Conservation (phyloP, 2,113 vertebrate species). For the Nothobranchius kuhntae region DNA sequence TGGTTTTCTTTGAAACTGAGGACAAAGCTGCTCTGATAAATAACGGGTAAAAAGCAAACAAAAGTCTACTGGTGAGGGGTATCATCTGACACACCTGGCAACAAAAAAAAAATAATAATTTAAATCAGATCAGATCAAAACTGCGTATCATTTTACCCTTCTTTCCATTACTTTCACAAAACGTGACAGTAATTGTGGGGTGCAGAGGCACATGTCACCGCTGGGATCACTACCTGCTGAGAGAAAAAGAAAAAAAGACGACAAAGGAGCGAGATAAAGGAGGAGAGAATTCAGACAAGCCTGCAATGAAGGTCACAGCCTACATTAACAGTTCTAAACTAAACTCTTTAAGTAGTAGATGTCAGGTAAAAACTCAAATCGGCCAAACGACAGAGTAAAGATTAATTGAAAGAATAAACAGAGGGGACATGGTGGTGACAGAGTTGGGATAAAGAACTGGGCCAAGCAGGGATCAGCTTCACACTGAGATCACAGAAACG, state of each 20-base stretch:
- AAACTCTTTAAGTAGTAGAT: slow-evolving; percentile 12
- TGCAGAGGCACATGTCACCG: slow-evolving; percentile 53
- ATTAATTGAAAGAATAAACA: slow-evolving; percentile 12
- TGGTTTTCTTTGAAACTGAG: not conserved
- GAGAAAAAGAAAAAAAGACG: slow-evolving; percentile 26
- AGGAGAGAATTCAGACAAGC: slow-evolving; percentile 8
- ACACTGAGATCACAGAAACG: slow-evolving; percentile 56
- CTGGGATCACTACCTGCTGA: slow-evolving; percentile 51
- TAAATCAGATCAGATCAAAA: slow-evolving; percentile 32
- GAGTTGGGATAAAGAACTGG: slow-evolving; percentile 53
- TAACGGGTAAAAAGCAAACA: slow-evolving; percentile 2
- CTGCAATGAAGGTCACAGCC: slow-evolving; percentile 15
- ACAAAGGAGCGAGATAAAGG: slow-evolving; percentile 32
- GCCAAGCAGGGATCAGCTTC: slow-evolving; percentile 67
- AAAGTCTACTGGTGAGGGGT: slow-evolving; percentile 11
- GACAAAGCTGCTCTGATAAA: slow-evolving; percentile 18
- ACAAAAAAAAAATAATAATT: slow-evolving; percentile 16
- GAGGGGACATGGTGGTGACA: slow-evolving; percentile 19
- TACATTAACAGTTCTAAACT: slow-evolving; percentile 15
- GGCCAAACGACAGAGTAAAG: slow-evolving; percentile 2
- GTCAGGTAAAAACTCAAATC: slow-evolving; percentile 5
- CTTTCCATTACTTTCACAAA: slow-evolving; percentile 37
- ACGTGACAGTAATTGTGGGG: slow-evolving; percentile 60
- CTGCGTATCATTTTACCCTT: slow-evolving; percentile 35
- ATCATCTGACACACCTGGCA: slow-evolving; percentile 20